A percentile compares a stretch with the other conserved stretches of the same genome.
phyloP scores from a whole-genome alignment of 2,888 invertebrate genomes.

The Pediacus dermestoides region DNA sequence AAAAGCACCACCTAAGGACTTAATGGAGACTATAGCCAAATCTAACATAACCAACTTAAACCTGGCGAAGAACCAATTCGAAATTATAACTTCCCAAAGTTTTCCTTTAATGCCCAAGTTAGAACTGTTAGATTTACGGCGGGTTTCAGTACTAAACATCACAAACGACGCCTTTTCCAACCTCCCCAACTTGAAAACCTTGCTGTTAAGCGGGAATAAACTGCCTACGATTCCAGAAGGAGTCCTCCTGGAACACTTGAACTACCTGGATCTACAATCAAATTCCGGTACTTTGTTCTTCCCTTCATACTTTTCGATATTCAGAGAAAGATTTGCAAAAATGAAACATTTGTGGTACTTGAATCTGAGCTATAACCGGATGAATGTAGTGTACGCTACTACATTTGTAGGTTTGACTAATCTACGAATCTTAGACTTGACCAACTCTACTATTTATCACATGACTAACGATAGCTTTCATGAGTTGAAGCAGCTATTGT shows the following conservation, averaged over 20 bases:
- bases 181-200: slow-evolving; percentile 54
- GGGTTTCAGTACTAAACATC: slow-evolving; percentile 52
- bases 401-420: slow-evolving; percentile 54
- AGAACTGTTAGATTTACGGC: slow-evolving; percentile 55
- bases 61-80: slow-evolving; percentile 57
- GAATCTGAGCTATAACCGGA: slow-evolving; percentile 55
- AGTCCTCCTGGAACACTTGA: slow-evolving; percentile 50
- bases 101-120: slow-evolving; percentile 58
- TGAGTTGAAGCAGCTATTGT: slow-evolving; percentile 48
- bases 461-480: slow-evolving; percentile 53
- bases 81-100: slow-evolving; percentile 50
- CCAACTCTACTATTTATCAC: slow-evolving; percentile 54
- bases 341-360: slow-evolving; percentile 52
- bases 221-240: slow-evolving; percentile 54
- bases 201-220: slow-evolving; percentile 55
- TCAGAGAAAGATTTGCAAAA: slow-evolving; percentile 51
- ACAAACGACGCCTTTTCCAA: slow-evolving; percentile 52
- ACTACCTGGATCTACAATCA: slow-evolving; percentile 53
- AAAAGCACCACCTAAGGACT: slow-evolving; percentile 50
- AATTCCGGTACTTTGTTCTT: slow-evolving; percentile 50
- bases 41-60: slow-evolving; percentile 53
- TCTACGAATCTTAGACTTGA: slow-evolving; percentile 52
- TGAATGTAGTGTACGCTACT: slow-evolving; percentile 52
- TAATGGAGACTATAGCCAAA: slow-evolving; percentile 53
- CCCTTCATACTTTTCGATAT: slow-evolving; percentile 54